Base-by-base conservation (phyloP, 2,888 invertebrate genomes). In the Acanthacorydalis orientalis region DNA sequence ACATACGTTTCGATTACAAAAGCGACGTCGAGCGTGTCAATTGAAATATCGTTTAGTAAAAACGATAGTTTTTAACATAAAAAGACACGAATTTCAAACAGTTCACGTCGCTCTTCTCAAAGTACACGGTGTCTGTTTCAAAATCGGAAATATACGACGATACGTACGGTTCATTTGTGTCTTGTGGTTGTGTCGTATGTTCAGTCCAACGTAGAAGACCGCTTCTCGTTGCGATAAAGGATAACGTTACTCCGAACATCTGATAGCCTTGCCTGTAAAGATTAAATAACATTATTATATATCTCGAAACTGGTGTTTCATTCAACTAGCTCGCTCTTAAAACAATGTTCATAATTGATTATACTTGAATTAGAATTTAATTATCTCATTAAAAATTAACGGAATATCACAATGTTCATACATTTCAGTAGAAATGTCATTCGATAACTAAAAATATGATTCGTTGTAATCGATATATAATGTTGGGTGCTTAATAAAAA, bases 221-320 rank as follows among this genome's bases (percentile, higher is more conserved):
- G 60, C 89, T 90, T 56, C 91, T 74, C 0, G 92, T 92, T 1
- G 91, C 90, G 56, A 92, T 83, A 70, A 91, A 92, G 7, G 88
- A 84, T 53, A 84, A 72, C 43, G 80, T 80, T 51, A 86, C 81
- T 56, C 82, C 84, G 64, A 89, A 89, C 72, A 88, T 86, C 67
- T 86, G 80, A 65, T 83, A 84, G 53, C 87, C 88, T 78, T 85
- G 82, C 64, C 90, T 90, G 81, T 58, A 79, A 79, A 69, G 62
- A 67, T 49, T 54, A 51, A 47, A 40, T 47, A 6, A 23, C 6
- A 23, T 23, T 23, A 23, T 47, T 23, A 23, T 23, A 23, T 23
- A 23, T 23, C 23, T 50, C 11, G n/a, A 40, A 43, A 11, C 31
- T 35, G 14, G 42, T 49, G 49, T 49, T 46, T 4, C 8, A 11